These are phyloP conservation scores for Galendromus occidentalis DNA, from an alignment of 1,140 invertebrate genomes.

Conservation along the genomic window DNA sequence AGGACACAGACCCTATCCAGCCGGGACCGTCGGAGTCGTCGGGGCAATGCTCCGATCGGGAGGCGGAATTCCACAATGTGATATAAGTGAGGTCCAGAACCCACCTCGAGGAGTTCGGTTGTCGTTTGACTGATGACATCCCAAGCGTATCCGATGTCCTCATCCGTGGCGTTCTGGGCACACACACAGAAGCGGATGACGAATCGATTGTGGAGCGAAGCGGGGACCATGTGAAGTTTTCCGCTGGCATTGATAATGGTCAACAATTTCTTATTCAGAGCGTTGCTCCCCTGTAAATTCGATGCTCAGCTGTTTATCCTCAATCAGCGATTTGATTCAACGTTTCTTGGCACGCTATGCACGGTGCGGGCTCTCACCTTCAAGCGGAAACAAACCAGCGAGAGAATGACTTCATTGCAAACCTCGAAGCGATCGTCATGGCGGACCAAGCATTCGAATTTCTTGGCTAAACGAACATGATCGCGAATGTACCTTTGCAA, in stretches of 20 bases:
- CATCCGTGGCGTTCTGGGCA: slow-evolving; percentile 62
- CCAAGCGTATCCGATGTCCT: slow-evolving; percentile 78
- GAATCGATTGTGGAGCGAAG: slow-evolving; percentile 67
- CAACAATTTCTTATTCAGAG: slow-evolving; percentile 78
- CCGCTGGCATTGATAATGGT: slow-evolving; percentile 87
- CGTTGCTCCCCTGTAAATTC: slow-evolving; percentile 48
- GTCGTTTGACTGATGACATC: slow-evolving; percentile 63
- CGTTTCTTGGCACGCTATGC: too few species aligned
- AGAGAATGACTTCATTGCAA: slow-evolving; percentile 60
- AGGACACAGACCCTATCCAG: too few species aligned
- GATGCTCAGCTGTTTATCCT: not conserved
- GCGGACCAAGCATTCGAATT: slow-evolving; percentile 63
- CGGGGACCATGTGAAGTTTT: slow-evolving; percentile 91
- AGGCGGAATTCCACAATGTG: slow-evolving; percentile 14
- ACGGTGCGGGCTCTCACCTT: slow-evolving; percentile 41
- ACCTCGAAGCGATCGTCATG: slow-evolving; percentile 80
- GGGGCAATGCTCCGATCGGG: not conserved
- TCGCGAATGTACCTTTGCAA: slow-evolving; percentile 63
- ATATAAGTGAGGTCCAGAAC: not conserved
- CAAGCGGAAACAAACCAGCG: slow-evolving; percentile 39
- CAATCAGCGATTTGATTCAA: not conserved
- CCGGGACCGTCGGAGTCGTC: not conserved
- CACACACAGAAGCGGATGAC: slow-evolving; percentile 85
- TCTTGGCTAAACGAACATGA: slow-evolving; percentile 77
- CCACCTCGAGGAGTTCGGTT: slow-evolving; percentile 47